Evolutionary conservation across 53 echinoderm and acorn worm genomes (phyloP).

Genomic region (Astropecten irregularis): DNA sequence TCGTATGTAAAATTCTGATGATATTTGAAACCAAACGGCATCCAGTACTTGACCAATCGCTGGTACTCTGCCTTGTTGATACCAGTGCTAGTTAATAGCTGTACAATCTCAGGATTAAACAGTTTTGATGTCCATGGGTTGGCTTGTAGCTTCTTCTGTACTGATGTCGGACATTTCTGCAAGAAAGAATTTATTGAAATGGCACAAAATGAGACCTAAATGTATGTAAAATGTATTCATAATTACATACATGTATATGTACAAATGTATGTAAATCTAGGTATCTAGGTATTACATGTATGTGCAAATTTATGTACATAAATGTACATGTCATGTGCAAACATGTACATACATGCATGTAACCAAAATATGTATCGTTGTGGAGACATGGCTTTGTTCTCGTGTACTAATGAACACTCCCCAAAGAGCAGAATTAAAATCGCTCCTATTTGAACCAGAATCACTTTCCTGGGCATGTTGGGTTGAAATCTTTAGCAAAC

Average conservation of each 20-base stretch:
- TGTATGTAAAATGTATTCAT: background rate
- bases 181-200: background rate
- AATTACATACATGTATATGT: background rate
- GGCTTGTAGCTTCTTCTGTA: slow-evolving; percentile 46
- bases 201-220: background rate
- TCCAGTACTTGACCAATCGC: slow-evolving; percentile 43
- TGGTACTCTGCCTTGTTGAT: slow-evolving; percentile 48
- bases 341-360: background rate
- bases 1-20: slow-evolving; percentile 51
- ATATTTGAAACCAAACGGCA: slow-evolving; percentile 71
- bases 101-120: slow-evolving; percentile 56
- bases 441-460: too few species aligned
- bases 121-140: slow-evolving; percentile 41
- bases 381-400: too few species aligned
- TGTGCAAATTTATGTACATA: background rate
- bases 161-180: slow-evolving; percentile 60
- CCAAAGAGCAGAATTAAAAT: too few species aligned
- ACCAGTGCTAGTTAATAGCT: slow-evolving; percentile 21
- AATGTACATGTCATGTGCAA: background rate
- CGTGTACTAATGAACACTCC: too few species aligned
- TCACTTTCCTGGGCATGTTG: too few species aligned
- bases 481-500: too few species aligned
- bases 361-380: too few species aligned
- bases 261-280: background rate
- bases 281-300: background rate